These are phyloP conservation scores for Plecturocebus donacophilus DNA, from an alignment of 2,113 vertebrate genomes.

Conservation along the genomic window DNA sequence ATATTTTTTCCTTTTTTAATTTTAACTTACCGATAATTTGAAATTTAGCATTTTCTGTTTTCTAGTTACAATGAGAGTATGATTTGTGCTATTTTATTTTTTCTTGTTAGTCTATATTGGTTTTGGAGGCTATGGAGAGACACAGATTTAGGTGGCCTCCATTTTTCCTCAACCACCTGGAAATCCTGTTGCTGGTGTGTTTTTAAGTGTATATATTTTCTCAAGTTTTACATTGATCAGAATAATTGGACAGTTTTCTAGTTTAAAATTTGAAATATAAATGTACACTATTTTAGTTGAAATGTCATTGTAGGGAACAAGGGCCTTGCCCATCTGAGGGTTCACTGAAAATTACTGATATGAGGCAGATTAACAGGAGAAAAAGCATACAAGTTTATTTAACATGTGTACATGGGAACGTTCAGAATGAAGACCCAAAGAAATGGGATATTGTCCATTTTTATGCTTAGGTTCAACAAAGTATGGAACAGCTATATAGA, in stretches of 20 bases:
- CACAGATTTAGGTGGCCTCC: not conserved
- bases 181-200: not conserved
- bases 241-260: not conserved
- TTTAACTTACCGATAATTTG: not conserved
- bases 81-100: not conserved
- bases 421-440: not conserved
- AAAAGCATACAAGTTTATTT: not conserved
- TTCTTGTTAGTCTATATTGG: not conserved
- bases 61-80: not conserved
- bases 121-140: not conserved
- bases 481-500: not conserved
- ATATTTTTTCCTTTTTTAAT: not conserved
- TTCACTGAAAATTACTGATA: not conserved
- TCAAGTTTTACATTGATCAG: slow-evolving; percentile 10
- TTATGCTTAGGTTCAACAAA: not conserved
- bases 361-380: not conserved
- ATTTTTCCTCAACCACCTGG: not conserved
- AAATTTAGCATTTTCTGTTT: not conserved
- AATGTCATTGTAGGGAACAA: not conserved
- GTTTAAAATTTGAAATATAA: slow-evolving; percentile 11
- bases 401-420: not conserved
- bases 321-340: not conserved
- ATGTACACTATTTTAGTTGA: not conserved
- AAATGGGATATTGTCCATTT: not conserved
- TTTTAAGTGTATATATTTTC: not conserved